Evolutionary conservation across 1,140 invertebrate species (phyloP).

Genomic region (Planococcus citri): DNA sequence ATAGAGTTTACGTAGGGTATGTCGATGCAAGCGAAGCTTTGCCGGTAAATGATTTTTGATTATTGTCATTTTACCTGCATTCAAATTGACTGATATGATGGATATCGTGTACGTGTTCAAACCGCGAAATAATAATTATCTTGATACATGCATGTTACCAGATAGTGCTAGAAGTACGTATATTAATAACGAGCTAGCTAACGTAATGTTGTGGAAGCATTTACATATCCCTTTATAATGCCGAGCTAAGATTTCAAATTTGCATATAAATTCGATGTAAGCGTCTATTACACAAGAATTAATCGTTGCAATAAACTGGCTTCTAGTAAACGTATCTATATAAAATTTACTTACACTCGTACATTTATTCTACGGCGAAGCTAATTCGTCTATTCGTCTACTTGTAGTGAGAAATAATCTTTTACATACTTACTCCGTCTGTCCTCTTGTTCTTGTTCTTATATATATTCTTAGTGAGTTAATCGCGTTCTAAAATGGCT

Average conservation of each 20-base stretch:
- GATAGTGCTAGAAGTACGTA: background rate
- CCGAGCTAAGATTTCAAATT: background rate
- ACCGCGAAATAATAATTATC: background rate
- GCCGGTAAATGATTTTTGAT: background rate
- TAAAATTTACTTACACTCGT: too few species aligned
- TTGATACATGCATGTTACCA: background rate
- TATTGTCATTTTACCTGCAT: background rate
- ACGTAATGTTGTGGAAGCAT: background rate
- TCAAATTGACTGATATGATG: background rate
- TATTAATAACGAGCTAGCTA: background rate
- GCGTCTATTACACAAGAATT: background rate
- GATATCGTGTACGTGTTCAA: background rate
- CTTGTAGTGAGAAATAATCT: too few species aligned
- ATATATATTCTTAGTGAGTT: too few species aligned
- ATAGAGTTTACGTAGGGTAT: too few species aligned
- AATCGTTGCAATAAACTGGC: background rate
- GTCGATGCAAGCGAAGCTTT: background rate
- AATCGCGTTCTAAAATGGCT: too few species aligned
- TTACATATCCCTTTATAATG: constrained; percentile 7
- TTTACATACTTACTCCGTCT: too few species aligned
- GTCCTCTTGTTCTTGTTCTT: too few species aligned
- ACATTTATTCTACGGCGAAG: too few species aligned
- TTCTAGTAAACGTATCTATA: too few species aligned
- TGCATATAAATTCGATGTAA: constrained; percentile 7
- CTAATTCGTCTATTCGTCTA: too few species aligned